A percentile compares a stretch with the other conserved stretches of the same genome.
These are phyloP conservation scores for Sceloporus undulatus DNA, from an alignment of 2,113 vertebrate species.

Conservation along the genomic window DNA sequence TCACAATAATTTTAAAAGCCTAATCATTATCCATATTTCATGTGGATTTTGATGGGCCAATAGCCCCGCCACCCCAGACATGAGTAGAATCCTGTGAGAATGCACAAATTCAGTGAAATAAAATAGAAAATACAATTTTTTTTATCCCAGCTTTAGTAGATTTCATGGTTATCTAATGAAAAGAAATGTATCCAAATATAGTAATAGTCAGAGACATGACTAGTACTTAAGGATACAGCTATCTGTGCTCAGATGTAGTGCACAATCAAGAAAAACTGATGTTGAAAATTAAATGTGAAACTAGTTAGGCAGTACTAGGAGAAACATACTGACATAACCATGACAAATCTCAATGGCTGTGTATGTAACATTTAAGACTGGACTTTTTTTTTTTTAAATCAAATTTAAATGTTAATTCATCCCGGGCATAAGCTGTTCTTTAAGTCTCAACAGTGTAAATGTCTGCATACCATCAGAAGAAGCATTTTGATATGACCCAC, in stretches of 20 bases:
- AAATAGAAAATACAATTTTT: not conserved
- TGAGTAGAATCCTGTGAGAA: not conserved
- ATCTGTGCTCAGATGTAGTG: not conserved
- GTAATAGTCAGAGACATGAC: not conserved
- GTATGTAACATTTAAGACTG: constrained; percentile 17
- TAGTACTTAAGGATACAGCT: not conserved
- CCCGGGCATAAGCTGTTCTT: constrained; percentile 10
- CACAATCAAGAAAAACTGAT: not conserved
- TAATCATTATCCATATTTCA: not conserved
- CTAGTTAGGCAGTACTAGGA: constrained; percentile 7
- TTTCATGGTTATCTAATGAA: not conserved
- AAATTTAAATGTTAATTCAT: constrained; percentile 12
- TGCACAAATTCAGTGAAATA: not conserved
- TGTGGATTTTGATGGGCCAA: not conserved
- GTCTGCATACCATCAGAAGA: not conserved
- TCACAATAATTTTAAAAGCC: not conserved
- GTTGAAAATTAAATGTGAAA: not conserved
- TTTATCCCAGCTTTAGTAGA: not conserved
- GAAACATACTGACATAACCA: constrained; percentile 2
- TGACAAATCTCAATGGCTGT: constrained; percentile 2
- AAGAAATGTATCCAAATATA: not conserved
- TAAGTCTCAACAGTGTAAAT: not conserved
- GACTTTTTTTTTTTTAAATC: not conserved
- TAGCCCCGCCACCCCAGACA: not conserved
- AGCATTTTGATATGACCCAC: not conserved